These are phyloP conservation scores for Acronicta psi DNA, from an alignment of 2,888 invertebrate species.

Conservation along the genomic window DNA sequence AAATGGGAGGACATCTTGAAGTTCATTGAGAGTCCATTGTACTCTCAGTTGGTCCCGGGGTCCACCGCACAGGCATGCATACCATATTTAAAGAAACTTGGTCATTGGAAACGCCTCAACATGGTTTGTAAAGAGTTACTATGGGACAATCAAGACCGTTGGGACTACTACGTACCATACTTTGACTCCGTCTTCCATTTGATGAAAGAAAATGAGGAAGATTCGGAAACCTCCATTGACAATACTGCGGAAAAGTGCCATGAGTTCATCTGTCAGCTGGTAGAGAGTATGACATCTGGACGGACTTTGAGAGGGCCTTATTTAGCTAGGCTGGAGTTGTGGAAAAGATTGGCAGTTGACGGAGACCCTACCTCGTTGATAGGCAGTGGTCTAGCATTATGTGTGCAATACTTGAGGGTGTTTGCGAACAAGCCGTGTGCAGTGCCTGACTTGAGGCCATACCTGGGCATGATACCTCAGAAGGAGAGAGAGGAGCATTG, in stretches of 20 bases:
- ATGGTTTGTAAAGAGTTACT: slow-evolving; percentile 92
- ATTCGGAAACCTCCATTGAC: slow-evolving; percentile 69
- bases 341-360: slow-evolving; percentile 88
- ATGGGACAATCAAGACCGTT: slow-evolving; percentile 92
- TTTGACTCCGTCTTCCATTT: slow-evolving; percentile 92
- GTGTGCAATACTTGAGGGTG: slow-evolving; percentile 93
- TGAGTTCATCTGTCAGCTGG: slow-evolving; percentile 83
- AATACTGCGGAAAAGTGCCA: slow-evolving; percentile 84
- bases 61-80: slow-evolving; percentile 92
- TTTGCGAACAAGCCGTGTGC: slow-evolving; percentile 97
- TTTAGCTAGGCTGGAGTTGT: slow-evolving; percentile 94
- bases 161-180: slow-evolving; percentile 93
- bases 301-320: slow-evolving; percentile 93
- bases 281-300: slow-evolving; percentile 83
- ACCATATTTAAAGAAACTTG: slow-evolving; percentile 92
- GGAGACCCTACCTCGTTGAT: slow-evolving; percentile 87
- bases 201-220: slow-evolving; percentile 74
- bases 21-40: slow-evolving; percentile 94
- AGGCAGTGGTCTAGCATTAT: slow-evolving; percentile 91
- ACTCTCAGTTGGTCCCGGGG: slow-evolving; percentile 91
- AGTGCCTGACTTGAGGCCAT: slow-evolving; percentile 94
- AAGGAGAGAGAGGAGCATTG: slow-evolving; percentile 90
- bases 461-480: slow-evolving; percentile 91
- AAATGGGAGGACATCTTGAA: slow-evolving; percentile 95
- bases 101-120: slow-evolving; percentile 93